Percentiles rank a stretch among this genome's conserved stretches.
These are phyloP conservation scores for Pelecanoides urinatrix DNA, from an alignment of 2,113 vertebrate genomes.

Conservation along the genomic window DNA sequence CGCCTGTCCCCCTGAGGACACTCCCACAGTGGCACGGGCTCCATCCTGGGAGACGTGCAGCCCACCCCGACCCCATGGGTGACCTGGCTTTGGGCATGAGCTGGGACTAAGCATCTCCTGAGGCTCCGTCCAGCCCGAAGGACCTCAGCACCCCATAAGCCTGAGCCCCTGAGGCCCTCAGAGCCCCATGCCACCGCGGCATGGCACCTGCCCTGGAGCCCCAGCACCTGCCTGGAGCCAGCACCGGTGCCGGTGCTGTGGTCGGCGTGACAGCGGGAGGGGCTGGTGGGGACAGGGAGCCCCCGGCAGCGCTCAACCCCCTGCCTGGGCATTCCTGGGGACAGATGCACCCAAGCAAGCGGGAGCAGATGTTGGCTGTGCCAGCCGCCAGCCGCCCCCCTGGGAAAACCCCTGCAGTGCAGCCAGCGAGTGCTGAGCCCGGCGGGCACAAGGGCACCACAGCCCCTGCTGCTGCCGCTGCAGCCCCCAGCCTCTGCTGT, in stretches of 20 bases:
- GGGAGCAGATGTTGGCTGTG: not conserved
- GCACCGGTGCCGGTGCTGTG: not conserved
- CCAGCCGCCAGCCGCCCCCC: not conserved
- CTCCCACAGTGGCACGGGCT: not conserved
- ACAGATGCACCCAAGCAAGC: not conserved
- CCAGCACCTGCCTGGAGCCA: not conserved
- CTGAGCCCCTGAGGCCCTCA: not conserved
- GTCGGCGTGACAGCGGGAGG: not conserved
- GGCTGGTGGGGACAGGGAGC: not conserved
- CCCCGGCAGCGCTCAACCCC: not conserved
- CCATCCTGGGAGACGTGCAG: not conserved
- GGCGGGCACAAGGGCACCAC: not conserved
- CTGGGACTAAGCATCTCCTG: not conserved
- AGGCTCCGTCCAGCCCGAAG: not conserved
- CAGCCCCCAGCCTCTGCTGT: not conserved
- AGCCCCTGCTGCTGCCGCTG: fast-evolving
- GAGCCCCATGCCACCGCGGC: not conserved
- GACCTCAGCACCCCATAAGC: not conserved
- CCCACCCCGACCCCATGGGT: not conserved
- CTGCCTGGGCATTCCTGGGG: not conserved
- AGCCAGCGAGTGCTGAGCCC: not conserved
- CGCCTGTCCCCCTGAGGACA: not conserved
- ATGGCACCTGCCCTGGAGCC: not conserved
- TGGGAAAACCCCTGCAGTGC: too few species aligned
- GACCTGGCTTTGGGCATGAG: not conserved